Conservation (phyloP, 2,797 vertebrate species). For the Alectoris magna region DNA sequence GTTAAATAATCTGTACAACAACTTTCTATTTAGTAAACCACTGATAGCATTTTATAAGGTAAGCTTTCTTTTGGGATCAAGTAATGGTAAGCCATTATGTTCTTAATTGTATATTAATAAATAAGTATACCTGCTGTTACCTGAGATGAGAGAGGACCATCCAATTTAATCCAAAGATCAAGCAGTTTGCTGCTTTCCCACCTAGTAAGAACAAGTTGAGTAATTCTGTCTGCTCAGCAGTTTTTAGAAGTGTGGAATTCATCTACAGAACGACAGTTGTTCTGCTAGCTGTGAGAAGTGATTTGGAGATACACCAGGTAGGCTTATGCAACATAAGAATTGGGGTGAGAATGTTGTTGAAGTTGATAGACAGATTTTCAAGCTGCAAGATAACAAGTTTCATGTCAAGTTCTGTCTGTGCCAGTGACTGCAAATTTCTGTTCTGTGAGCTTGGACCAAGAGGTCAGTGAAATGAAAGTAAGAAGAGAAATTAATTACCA, state of each 20-base stretch:
- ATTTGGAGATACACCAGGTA: not conserved
- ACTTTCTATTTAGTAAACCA: not conserved
- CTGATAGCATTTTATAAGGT: not conserved
- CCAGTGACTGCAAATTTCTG: not conserved
- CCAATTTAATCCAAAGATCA: not conserved
- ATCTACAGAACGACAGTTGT: not conserved
- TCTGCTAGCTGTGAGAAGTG: not conserved
- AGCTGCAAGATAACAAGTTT: not conserved
- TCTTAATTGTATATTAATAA: not conserved
- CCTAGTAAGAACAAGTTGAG: fast-evolving
- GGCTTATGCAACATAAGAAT: not conserved
- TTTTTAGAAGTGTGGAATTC: not conserved
- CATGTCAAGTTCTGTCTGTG: not conserved
- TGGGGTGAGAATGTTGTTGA: not conserved
- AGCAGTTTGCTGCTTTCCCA: not conserved
- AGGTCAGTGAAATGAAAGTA: not conserved
- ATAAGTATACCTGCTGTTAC: not conserved
- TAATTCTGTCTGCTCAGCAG: not conserved
- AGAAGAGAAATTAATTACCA: not conserved
- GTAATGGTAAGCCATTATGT: not conserved
- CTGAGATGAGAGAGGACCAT: not conserved
- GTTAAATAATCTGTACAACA: not conserved
- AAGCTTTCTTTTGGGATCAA: not conserved
- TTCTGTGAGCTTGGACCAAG: not conserved
- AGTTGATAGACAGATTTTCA: not conserved